Evolutionary conservation across 2,888 invertebrate species (phyloP).

Genomic region (Amaurobius ferox): DNA sequence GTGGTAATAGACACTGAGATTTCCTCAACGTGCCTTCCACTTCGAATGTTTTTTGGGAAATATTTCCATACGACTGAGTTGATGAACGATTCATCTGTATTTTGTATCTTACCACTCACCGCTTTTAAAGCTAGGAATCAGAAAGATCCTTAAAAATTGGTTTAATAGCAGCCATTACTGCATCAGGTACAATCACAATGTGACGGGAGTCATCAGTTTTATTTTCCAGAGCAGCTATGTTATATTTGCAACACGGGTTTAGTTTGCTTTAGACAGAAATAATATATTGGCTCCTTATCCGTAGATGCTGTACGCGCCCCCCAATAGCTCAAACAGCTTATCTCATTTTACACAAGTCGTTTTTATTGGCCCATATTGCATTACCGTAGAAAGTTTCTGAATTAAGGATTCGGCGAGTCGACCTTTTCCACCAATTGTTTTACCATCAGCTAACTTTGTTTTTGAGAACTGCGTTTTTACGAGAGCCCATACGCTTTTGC

Average conservation of each 20-base stretch:
- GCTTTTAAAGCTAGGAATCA: too few relatives aligned
- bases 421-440: not conserved
- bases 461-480: not conserved
- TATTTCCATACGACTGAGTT: too few relatives aligned
- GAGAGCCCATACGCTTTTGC: not conserved
- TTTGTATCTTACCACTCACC: too few relatives aligned
- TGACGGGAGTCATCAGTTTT: too few relatives aligned
- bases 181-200: too few relatives aligned
- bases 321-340: not conserved
- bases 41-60: too few relatives aligned
- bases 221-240: not conserved
- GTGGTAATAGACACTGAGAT: too few relatives aligned
- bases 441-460: not conserved
- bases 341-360: not conserved
- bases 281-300: not conserved
- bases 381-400: not conserved
- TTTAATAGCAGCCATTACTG: too few relatives aligned
- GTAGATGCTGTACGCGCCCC: not conserved
- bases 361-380: not conserved
- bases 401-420: not conserved
- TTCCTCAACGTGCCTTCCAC: too few relatives aligned
- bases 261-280: not conserved
- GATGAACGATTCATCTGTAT: too few relatives aligned
- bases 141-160: too few relatives aligned
- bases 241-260: not conserved